These are phyloP conservation scores for Rotaria sp. DNA, from an alignment of 2,888 invertebrate species.

Conservation along the genomic window DNA sequence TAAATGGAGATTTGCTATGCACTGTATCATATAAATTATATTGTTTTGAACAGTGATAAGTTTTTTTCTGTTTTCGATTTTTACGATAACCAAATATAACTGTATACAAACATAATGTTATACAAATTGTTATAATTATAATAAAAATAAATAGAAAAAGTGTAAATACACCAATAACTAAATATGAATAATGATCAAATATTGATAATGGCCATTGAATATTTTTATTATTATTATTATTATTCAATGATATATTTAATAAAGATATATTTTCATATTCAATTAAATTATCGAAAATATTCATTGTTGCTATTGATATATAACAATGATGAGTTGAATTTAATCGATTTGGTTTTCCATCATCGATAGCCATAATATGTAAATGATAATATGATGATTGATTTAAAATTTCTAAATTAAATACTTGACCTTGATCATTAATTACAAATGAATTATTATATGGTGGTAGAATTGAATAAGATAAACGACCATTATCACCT, in stretches of 20 bases:
- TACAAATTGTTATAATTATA: background rate
- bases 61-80: background rate
- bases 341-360: background rate
- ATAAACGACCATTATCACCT: conserved; percentile 1
- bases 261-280: background rate
- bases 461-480: background rate
- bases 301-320: background rate
- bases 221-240: background rate
- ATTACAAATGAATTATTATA: background rate
- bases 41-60: background rate
- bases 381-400: background rate
- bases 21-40: background rate
- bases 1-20: background rate
- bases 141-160: conserved; percentile 2
- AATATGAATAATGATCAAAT: background rate
- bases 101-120: background rate
- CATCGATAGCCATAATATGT: background rate
- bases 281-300: background rate
- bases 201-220: background rate
- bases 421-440: conserved; percentile 18
- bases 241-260: background rate
- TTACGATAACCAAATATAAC: background rate
- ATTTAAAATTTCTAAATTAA: background rate
- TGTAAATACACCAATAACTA: background rate
- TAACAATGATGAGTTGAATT: background rate